Evolutionary conservation across 1,140 invertebrate species (phyloP).

Genomic region (Hirudo medicinalis): DNA sequence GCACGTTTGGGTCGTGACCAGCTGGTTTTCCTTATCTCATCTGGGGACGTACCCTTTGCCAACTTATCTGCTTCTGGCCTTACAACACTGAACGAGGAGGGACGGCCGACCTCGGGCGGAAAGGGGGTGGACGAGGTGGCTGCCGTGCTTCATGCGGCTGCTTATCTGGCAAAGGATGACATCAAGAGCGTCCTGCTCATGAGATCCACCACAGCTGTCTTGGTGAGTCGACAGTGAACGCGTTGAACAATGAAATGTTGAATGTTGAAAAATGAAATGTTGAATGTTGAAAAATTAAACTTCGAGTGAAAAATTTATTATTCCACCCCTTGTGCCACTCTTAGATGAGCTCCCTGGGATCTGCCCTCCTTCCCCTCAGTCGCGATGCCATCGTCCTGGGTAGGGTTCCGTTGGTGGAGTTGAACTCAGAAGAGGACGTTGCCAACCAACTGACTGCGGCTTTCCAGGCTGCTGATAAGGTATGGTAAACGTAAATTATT

Average conservation of each 20-base stretch:
- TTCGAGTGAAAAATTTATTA: too few relatives aligned
- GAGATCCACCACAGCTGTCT: constrained; percentile 74
- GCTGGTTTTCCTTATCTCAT: constrained; percentile 92
- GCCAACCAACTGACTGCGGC: constrained; percentile 57
- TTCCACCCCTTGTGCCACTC: too few relatives aligned
- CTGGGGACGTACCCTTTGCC: constrained; percentile 85
- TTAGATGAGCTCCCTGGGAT: constrained; percentile 49
- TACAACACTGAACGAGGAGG: constrained; percentile 78
- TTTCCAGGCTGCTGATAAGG: constrained; percentile 14
- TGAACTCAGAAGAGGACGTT: constrained; percentile 66
- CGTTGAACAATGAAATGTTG: too few relatives aligned
- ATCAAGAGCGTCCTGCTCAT: constrained; percentile 89
- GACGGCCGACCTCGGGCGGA: constrained; percentile 61
- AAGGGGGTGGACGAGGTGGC: constrained; percentile 60
- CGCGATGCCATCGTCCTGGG: constrained; percentile 82
- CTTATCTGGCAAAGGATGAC: constrained; percentile 90
- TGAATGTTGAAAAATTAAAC: too few relatives aligned
- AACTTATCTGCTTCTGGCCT: constrained; percentile 94
- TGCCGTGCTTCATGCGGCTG: constrained; percentile 84
- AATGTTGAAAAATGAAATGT: too few relatives aligned
- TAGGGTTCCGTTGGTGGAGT: constrained; percentile 54
- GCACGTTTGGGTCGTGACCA: constrained; percentile 86
- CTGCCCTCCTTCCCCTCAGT: constrained; percentile 74
- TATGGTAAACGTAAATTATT: background rate
- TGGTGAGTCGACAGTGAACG: constrained; percentile 48